Base-by-base conservation (phyloP, 2,888 invertebrate species). In the Nephrotoma guestfalica region DNA sequence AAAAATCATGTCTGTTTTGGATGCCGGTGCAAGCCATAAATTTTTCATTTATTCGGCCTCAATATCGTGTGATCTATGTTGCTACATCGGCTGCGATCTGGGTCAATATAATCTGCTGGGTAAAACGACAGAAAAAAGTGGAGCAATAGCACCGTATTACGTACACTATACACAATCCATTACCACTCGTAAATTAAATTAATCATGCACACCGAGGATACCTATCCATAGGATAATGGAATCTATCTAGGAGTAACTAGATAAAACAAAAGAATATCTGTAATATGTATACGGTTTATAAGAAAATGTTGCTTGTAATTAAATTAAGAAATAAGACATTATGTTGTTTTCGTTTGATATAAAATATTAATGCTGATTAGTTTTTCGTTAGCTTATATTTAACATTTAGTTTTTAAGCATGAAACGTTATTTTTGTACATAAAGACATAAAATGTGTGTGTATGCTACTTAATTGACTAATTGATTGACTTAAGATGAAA, bases 101-200 rank as follows among this genome's bases (percentile, higher is more conserved):
- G 97, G 95, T 96, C 87, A 97, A 97, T 89, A 95, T 97, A 86
- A 92, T 97, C 41, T 97, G 96, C 90, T 96, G 95, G 91, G 94
- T 97, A 87, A 97, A 97, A 90, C 91, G 96, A 87, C 93, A 91
- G n/a, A 41, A 71, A 30, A 30, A 30, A 30, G 30, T 30, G 30
- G 30, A 13, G 30, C 71, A 71, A 30, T 9, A 71, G 30, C 71
- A 71, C 11, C 30, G 30, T 0, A 30, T 30, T 30, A 30, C 30
- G 30, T 30, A 30, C 30, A 30, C 30, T 30, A n/a, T n/a, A 30
- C 71, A 18, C 57, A 6, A 71, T 13, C 30, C 18, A 71, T 71
- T 71, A 71, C 71, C 30, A 30, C 18, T 2, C 71, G 71, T 71
- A 71, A 71, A 71, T 71, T 71, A 30, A 71, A 71, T 71, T 71